phyloP scores from a whole-genome alignment of 2,113 vertebrate species.

The Eulacestoma nigropectus region DNA sequence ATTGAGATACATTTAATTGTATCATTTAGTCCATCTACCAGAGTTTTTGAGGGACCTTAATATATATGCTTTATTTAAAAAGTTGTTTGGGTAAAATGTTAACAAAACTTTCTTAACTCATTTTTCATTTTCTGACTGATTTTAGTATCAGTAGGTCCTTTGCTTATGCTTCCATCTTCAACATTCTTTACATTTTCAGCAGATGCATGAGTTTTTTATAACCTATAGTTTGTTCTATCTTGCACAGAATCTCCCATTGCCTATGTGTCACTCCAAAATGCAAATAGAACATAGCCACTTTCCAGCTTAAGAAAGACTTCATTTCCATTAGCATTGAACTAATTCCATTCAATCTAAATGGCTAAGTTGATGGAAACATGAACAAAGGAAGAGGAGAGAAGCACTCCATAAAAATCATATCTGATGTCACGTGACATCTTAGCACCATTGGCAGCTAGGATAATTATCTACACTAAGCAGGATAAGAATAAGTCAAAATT shows the following conservation, averaged over 20 bases:
- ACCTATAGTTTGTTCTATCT: not conserved
- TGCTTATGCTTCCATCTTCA: not conserved
- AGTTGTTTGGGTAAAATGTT: not conserved
- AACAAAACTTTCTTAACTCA: not conserved
- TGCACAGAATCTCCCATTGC: not conserved
- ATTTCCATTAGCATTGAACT: not conserved
- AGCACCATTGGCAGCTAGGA: not conserved
- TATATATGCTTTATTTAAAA: not conserved
- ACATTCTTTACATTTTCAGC: not conserved
- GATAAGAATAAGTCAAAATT: not conserved
- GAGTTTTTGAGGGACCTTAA: not conserved
- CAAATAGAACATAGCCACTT: not conserved
- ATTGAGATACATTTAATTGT: not conserved
- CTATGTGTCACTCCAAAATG: not conserved
- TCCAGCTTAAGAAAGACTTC: not conserved
- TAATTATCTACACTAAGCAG: not conserved
- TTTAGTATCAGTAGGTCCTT: not conserved
- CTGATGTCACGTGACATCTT: not conserved
- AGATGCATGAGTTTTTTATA: not conserved
- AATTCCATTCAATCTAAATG: not conserved
- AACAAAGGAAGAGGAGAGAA: not conserved
- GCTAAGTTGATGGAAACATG: not conserved
- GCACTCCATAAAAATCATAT: not conserved
- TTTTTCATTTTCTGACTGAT: not conserved
- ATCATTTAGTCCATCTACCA: not conserved